Evolutionary conservation across 1,140 invertebrate genomes (phyloP), one percentile per base, ranked within the genome.

Genomic region (Latrodectus geometricus): DNA sequence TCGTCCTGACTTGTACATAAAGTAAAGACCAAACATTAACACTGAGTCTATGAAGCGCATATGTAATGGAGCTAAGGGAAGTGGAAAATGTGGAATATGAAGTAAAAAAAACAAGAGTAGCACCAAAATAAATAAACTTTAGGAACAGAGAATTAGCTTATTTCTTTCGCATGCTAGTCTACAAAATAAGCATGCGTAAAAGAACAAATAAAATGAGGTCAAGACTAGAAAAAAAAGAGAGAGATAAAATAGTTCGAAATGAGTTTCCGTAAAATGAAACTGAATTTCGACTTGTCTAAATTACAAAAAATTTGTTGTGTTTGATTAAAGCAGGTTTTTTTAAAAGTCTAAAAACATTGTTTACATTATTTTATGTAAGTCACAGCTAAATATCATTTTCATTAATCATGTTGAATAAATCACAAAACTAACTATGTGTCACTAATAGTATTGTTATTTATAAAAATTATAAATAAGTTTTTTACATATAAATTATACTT

Each of bases 1-100:
- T 75, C 56, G 23, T 70, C 74, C 81, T 83, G 81, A 83, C 81
- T 74, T 70, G 72, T 83, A 21, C 81, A 83, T 83, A 83, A 83
- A 83, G 82, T 65, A 83, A 83, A 48, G 50, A 20, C 79, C 68
- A 81, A 81, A 81, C 79, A 81, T 81, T 81, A 81, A 72, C 79
- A 81, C 68, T 52, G 72, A 49, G 52, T 69, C 68, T 50, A 81
- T 81, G 79, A 81, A 81, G 68, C 69, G 79, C 68, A 81, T 81
- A 72, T 81, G 79, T 81, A 81, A 81, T 81, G 79, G 79, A 21
- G 68, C 14, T 81, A 66, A 35, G 50, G 69, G 72, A 72, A 79
- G 68, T 72, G 79, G 79, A 66, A 72, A 68, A 79, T 72, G 72
- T 70, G 68, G 56, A 81, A 72, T n/a, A 49, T 49, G 49, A 54